Conservation (phyloP, 2,888 invertebrate genomes). For the Ctena decussata region DNA sequence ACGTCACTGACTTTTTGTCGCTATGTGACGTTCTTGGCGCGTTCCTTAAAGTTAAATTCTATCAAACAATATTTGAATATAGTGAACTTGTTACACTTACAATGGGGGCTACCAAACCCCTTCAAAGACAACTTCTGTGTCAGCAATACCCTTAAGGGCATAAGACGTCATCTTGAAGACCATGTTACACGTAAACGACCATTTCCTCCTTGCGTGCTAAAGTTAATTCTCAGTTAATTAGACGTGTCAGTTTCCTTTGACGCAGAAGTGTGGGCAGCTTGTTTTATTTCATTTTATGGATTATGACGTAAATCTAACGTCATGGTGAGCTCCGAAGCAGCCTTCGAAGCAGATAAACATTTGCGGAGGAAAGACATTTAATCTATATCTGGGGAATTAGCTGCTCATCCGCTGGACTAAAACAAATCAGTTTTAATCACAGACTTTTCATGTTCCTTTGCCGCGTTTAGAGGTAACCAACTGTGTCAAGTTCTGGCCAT, state of each 20-base stretch:
- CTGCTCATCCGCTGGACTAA: conserved; percentile 34
- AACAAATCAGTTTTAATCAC: conserved; percentile 28
- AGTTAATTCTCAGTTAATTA: conserved; percentile 3
- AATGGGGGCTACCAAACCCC: conserved; percentile 23
- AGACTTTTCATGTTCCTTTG: conserved; percentile 23
- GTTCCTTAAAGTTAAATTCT: conserved; percentile 8
- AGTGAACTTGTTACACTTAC: conserved; percentile 1
- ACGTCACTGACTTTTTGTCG: conserved; percentile 15
- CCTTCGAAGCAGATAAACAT: conserved; percentile 24
- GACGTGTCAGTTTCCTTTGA: conserved; percentile 26
- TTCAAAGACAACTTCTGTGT: conserved; percentile 5
- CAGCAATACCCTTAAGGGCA: neutral
- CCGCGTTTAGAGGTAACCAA: conserved; percentile 1
- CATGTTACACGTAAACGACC: conserved; percentile 11
- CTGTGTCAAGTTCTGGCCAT: conserved; percentile 33
- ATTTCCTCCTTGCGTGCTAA: conserved; percentile 22
- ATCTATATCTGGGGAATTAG: conserved; percentile 24
- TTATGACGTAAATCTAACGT: conserved; percentile 25
- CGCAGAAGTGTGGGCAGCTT: conserved; percentile 27
- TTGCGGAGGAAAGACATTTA: conserved; percentile 9
- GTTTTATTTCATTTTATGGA: conserved; percentile 31
- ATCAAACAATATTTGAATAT: conserved; percentile 32
- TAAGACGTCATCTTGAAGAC: conserved; percentile 9
- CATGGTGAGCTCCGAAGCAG: neutral
- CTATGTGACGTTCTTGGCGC: conserved; percentile 17